phyloP scores from a whole-genome alignment of 1,140 invertebrate species.

The Drosophila saltans region DNA sequence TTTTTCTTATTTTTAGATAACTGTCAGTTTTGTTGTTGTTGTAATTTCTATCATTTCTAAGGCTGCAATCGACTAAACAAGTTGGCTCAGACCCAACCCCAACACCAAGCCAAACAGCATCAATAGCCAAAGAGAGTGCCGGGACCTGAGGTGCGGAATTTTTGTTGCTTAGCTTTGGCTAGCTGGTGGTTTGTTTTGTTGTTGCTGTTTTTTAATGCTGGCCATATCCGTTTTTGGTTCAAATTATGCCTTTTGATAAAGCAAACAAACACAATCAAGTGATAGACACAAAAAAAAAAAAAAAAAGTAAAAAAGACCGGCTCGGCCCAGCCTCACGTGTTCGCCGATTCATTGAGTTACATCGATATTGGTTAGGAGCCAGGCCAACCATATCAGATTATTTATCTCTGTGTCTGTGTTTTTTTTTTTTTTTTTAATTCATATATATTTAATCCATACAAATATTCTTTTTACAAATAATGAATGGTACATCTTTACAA shows the following conservation, averaged over 20 bases:
- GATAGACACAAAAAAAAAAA: conserved; percentile 1
- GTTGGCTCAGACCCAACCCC: conserved; percentile 31
- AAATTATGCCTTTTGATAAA: conserved; percentile 78
- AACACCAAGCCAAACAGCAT: conserved; percentile 21
- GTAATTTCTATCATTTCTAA: conserved; percentile 66
- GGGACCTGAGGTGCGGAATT: conserved; percentile 21
- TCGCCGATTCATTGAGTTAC: conserved; percentile 61
- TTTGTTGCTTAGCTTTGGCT: conserved; percentile 55
- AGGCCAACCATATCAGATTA: background rate
- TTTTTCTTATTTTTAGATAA: too few relatives aligned
- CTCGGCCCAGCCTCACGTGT: conserved; percentile 18
- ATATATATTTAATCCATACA: too few relatives aligned
- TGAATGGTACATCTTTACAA: too few relatives aligned
- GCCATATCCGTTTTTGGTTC: conserved; percentile 78
- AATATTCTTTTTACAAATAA: too few relatives aligned
- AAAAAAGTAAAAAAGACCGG: conserved; percentile 6
- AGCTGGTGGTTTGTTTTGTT: conserved; percentile 17
- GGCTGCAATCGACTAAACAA: conserved; percentile 59
- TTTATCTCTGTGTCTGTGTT: background rate
- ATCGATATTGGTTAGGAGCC: conserved; percentile 51
- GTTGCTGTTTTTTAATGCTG: conserved; percentile 53
- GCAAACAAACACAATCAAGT: conserved; percentile 42
- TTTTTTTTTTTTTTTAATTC: too few relatives aligned
- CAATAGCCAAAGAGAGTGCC: conserved; percentile 65
- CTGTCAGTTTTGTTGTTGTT: conserved; percentile 41